Base-by-base conservation (phyloP, 1,140 invertebrate genomes). In the Zeugodacus cucurbitae region DNA sequence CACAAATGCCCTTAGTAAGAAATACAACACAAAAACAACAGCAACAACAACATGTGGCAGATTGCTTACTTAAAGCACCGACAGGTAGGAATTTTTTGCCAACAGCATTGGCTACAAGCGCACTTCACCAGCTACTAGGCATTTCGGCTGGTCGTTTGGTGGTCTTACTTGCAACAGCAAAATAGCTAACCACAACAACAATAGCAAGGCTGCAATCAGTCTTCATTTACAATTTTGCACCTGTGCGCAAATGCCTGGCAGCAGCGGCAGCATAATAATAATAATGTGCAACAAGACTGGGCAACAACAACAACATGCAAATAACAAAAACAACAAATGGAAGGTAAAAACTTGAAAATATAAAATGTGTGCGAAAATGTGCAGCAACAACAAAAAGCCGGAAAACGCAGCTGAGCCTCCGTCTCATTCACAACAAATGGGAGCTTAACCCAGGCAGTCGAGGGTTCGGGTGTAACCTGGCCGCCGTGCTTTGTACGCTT, bases 171-270 rank as follows among this genome's bases (percentile, higher is more conserved):
- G 22, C 70, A 44, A 87, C 89, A 48, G 11, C 58, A 62, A 62
- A 14, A 54, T 17, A 54, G 14, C 4, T 3, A 10, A 54, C 48
- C 48, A 54, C 48, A 54, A 54, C 14, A 54, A 54, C n/a, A n/a
- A n/a, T n/a, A 37, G 20, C 7, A 74, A 34, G 44, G 86, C 89
- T 91, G 91, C 91, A 91, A 91, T 91, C 91, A 91, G 91, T 91
- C 91, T 91, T 91, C 91, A 91, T 91, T 91, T 91, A 90, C 91
- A 91, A 91, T 82, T 91, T 91, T 91, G 91, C 91, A 91, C 91
- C 91, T 91, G 91, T 90, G 91, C 89, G 74, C 41, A 82, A 82
- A 54, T 44, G 74, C 74, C 74, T n/a, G n/a, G 32, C 37, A 32
- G 74, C 41, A 26, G n/a, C 22, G 44, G 74, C 37, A 29, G 74